A percentile compares a stretch with the other conserved stretches of the same genome.
phyloP scores from a whole-genome alignment of 2,888 invertebrate genomes.

The Lepidonotus clava region DNA sequence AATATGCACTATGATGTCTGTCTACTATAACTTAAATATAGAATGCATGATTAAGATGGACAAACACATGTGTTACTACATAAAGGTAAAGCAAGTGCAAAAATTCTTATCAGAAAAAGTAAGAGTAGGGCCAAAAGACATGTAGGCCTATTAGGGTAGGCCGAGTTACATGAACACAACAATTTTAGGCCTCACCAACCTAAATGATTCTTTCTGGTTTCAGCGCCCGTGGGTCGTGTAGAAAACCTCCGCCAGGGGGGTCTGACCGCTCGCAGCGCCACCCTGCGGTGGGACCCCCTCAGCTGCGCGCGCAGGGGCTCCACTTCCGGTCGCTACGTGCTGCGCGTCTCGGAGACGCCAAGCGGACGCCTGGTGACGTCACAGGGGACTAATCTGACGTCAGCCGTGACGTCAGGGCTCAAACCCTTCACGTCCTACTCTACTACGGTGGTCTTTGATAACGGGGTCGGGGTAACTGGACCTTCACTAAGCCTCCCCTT shows the following conservation, averaged over 20 bases:
- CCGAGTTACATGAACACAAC: too few relatives aligned
- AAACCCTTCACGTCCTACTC: slow-evolving; percentile 69
- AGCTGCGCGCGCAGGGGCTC: slow-evolving; percentile 70
- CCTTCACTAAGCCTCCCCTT: not conserved
- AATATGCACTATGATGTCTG: too few relatives aligned
- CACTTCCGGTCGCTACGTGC: not conserved
- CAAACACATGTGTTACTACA: too few relatives aligned
- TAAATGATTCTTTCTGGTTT: too few relatives aligned
- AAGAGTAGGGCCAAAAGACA: too few relatives aligned
- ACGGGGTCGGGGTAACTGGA: slow-evolving; percentile 70
- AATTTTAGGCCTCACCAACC: too few relatives aligned
- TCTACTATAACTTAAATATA: too few relatives aligned
- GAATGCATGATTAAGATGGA: too few relatives aligned
- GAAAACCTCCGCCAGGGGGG: not conserved
- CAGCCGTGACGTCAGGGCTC: slow-evolving; percentile 51
- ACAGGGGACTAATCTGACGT: slow-evolving; percentile 10
- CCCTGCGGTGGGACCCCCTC: slow-evolving; percentile 67
- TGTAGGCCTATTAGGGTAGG: too few relatives aligned
- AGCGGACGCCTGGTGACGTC: not conserved
- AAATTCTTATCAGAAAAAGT: too few relatives aligned
- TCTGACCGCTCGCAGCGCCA: slow-evolving; percentile 51
- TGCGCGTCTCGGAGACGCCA: not conserved
- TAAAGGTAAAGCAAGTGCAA: too few relatives aligned
- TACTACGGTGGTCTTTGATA: slow-evolving; percentile 69
- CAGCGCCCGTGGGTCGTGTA: slow-evolving; percentile 57